Evolutionary conservation across 1,140 invertebrate genomes (phyloP).

Genomic region (Armadillidium nasatum): DNA sequence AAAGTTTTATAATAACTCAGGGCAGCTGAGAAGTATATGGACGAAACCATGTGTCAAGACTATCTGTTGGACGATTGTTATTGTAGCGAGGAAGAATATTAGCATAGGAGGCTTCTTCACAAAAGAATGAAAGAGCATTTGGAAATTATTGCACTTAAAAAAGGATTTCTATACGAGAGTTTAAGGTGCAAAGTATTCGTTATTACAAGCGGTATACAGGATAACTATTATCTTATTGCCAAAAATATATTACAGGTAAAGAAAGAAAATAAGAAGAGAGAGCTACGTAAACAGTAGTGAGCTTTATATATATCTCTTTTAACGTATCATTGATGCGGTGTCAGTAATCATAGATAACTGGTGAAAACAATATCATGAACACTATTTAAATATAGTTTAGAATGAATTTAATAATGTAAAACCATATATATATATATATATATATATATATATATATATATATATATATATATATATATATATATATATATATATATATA

Average conservation of each 20-base stretch:
- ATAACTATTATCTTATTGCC: not conserved
- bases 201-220: not conserved
- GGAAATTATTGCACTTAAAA: not conserved
- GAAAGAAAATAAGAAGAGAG: too few relatives aligned
- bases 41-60: not conserved
- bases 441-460: too few relatives aligned
- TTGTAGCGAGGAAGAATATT: not conserved
- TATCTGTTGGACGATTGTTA: not conserved
- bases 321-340: too few relatives aligned
- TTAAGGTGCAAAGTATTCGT: not conserved
- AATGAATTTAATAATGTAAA: too few relatives aligned
- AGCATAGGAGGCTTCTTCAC: not conserved
- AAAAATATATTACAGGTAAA: not conserved
- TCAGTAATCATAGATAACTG: too few relatives aligned
- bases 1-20: not conserved
- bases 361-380: too few relatives aligned
- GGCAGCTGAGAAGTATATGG: not conserved
- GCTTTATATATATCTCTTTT: too few relatives aligned
- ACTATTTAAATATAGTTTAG: too few relatives aligned
- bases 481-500: too few relatives aligned
- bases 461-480: too few relatives aligned
- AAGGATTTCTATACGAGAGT: not conserved
- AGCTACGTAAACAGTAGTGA: too few relatives aligned
- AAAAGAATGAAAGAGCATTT: not conserved
- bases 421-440: too few relatives aligned